Evolutionary conservation across 2,113 vertebrate genomes (phyloP), one percentile per base, ranked within the genome.

Genomic region (Corythornis vintsioides): DNA sequence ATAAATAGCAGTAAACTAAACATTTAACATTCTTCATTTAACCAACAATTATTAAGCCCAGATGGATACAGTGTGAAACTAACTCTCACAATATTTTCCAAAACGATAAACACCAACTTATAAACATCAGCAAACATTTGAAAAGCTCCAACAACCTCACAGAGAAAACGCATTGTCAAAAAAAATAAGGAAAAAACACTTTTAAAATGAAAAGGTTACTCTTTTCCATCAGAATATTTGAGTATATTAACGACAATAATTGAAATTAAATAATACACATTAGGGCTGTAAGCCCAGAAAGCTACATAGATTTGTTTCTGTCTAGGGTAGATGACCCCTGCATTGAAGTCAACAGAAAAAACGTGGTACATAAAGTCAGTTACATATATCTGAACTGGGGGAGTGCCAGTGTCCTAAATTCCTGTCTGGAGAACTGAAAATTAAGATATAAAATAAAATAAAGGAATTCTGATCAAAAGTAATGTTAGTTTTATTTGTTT

Each of bases 21-120:
- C 9, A 76, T 56, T 19, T 56, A 56, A n/a, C 7, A 20, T 43
- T 19, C 8, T 59, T 73, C 6, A 81, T 73, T 89, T 83, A 80
- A 56, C 5, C 21, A 55, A 57, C 6, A 53, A 33, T 83, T 80
- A 59, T 88, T 77, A 88, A 91, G 67, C 24, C 67, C 88, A 90
- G 47, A 77, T 56, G 72, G 69, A 88, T 66, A 86, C 83, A 80
- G 38, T 92, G 42, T 55, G 55, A 85, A 88, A 74, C 0, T 4
- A 75, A 57, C 31, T 75, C 65, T 75, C 52, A 80, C 89, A 93
- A 70, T 88, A 61, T 83, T 91, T 90, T 76, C 75, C 60, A 74
- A 66, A 95, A 76, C 11, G 0, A 85, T 73, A 80, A 90, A 83
- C 60, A 83, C 25, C 42, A 74, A 26, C 31, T 38, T 70, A 85